A percentile compares a stretch with the other conserved stretches of the same genome.
Evolutionary conservation across 2,888 invertebrate species (phyloP).

Genomic region (Phania funesta): DNA sequence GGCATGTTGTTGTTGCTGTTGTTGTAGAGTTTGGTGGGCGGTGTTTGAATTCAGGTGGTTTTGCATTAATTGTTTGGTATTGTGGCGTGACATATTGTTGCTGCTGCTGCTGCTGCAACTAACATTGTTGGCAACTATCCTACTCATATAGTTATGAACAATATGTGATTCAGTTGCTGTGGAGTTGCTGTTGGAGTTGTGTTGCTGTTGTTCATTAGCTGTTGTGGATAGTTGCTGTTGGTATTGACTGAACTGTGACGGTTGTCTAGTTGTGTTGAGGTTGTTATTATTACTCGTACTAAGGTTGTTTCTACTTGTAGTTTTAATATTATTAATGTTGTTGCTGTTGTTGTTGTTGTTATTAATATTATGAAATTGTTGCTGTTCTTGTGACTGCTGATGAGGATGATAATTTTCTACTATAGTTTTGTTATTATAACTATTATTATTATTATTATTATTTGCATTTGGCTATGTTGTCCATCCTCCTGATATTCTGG

Average conservation of each 20-base stretch:
- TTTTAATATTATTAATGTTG: background rate
- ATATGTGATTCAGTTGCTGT: slow-evolving; percentile 57
- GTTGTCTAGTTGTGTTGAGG: slow-evolving; percentile 65
- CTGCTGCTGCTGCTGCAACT: slow-evolving; percentile 69
- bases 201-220: slow-evolving; percentile 58
- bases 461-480: slow-evolving; percentile 86
- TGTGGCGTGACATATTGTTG: slow-evolving; percentile 48
- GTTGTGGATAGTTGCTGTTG: slow-evolving; percentile 46
- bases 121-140: slow-evolving; percentile 22
- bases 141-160: slow-evolving; percentile 58
- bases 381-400: slow-evolving; percentile 69
- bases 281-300: slow-evolving; percentile 67
- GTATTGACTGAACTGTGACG: slow-evolving; percentile 64
- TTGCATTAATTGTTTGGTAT: slow-evolving; percentile 72
- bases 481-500: slow-evolving; percentile 94
- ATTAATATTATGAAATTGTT: slow-evolving; percentile 39
- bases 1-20: slow-evolving; percentile 52
- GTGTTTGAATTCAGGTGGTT: slow-evolving; percentile 72
- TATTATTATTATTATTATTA: slow-evolving; percentile 62
- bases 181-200: slow-evolving; percentile 42
- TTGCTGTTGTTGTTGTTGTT: slow-evolving; percentile 58
- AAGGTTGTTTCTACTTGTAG: too few relatives aligned
- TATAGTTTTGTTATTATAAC: slow-evolving; percentile 60
- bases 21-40: slow-evolving; percentile 63
- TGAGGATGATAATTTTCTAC: slow-evolving; percentile 64